Evolutionary conservation across 1,140 invertebrate species (phyloP), one percentile per base, ranked within the genome.

Genomic region (Lepidotrigona ventralis): DNA sequence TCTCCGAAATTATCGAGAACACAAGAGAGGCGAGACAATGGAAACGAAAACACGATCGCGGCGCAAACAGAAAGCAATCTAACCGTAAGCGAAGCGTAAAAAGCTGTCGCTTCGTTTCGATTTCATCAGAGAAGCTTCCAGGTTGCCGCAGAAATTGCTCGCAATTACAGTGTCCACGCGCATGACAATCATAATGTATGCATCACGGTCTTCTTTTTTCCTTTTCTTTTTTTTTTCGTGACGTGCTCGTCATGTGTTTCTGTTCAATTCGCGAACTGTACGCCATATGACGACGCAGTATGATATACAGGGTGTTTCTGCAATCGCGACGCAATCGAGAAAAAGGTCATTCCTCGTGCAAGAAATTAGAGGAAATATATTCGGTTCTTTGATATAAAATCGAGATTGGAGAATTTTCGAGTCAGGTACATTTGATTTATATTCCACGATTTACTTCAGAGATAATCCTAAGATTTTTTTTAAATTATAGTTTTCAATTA

Each of bases 201-300:
- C 81, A 77, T 71, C 77, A 46, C 46, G 21, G 86, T 66, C 26
- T 33, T 21, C 19, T 29, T 29, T 66, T 19, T 17, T 15, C 14
- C 9, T 54, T 54, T 54, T 19, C 19, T 19, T 19, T 58, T 58
- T 19, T 77, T 89, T 81, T 81, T 79, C 87, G 87, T 89, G 87
- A 88, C 87, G 60, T n/a, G 53, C 60, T 88, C 84, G 87, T 88
- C 87, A 89, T 89, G 74, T 88, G 87, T 58, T 53, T 46, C 80
- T 15, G 29, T 56, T 79, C 39, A 70, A 88, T 87, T 88, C 76
- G 86, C 86, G 72, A 88, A 83, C 79, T 80, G 79, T 58, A 69
- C 83, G 74, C 86, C 87, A 88, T 88, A 87, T 88, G 86, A 87
- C 85, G 51, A 58, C 39, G 46, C 0, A 46, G 8, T 6, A 46